Percentiles rank a stretch among this genome's conserved stretches.
These are phyloP conservation scores for Euphonia xanthogaster DNA, from an alignment of 2,797 vertebrate genomes.

Conservation along the genomic window DNA sequence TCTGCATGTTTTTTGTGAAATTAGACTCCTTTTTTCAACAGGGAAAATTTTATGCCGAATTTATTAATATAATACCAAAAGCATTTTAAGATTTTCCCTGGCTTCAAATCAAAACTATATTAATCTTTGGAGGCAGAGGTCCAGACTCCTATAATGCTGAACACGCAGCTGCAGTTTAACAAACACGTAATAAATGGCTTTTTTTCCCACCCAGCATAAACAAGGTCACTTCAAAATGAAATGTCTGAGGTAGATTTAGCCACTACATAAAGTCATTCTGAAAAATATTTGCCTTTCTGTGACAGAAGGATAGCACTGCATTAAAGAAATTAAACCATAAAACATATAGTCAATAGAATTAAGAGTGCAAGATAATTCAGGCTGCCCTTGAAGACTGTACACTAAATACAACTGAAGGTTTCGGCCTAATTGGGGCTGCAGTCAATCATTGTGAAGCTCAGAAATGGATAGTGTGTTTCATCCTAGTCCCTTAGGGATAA, in stretches of 20 bases:
- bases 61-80: neutral
- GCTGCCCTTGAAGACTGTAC: constrained; percentile 19
- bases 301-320: neutral
- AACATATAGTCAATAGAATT: constrained; percentile 1
- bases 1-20: neutral
- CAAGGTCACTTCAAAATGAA: constrained; percentile 44
- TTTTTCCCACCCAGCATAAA: neutral
- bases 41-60: neutral
- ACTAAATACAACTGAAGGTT: neutral
- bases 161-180: neutral
- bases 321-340: constrained; percentile 58
- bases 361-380: constrained; percentile 6
- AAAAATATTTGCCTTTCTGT: constrained; percentile 30
- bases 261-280: neutral
- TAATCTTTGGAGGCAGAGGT: neutral
- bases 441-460: constrained; percentile 32
- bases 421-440: neutral
- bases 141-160: neutral
- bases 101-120: neutral
- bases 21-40: neutral
- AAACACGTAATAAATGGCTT: constrained; percentile 3
- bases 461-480: neutral
- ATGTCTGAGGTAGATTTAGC: constrained; percentile 21
- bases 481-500: neutral
- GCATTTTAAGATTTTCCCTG: neutral